Evolutionary conservation across 2,888 invertebrate genomes (phyloP), one percentile per base, ranked within the genome.

Genomic region (Lithodes maja): DNA sequence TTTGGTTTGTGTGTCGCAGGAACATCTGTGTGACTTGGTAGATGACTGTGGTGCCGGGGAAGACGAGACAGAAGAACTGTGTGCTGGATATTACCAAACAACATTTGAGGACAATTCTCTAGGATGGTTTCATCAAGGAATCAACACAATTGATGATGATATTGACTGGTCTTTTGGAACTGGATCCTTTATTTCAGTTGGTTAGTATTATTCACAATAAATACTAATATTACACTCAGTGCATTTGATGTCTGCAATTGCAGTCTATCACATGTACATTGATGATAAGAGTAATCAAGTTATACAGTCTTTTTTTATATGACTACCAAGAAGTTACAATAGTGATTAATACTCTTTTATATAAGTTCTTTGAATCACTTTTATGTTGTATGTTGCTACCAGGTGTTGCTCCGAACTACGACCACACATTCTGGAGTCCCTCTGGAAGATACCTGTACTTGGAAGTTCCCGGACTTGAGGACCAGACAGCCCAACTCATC

Each of bases 11-110:
- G 75, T 89, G 5, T 2, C 17, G 53, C n/a, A n/a, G 69, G n/a
- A 77, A 78, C 7, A n/a, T n/a, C n/a, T 89, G 3, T 89, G 89
- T 83, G 85, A 89, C 54, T n/a, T 82, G 80, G 80, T n/a, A 17
- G 86, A 89, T 49, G 89, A 89, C 54, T 89, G 89, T 74, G 89
- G 89, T 68, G 55, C 54, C 7, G 50, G 55, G 9, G 89, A 89
- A 69, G 89, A 89, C n/a, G 89, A 89, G 71, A 54, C 17, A 15
- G 2, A 15, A 33, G 50, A 9, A 49, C 17, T 3, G 17, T 89
- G 89, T 53, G 2, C 3, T 1, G 77, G 61, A 1, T 83, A 83
- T 33, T 61, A 83, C 54, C 52, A 50, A 5, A 52, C 75, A 15
- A 89, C 81, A 7, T 69, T 89, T 82, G 89, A 89, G 49, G 83